Base-by-base conservation (phyloP, 2,113 vertebrate species). In the Anas platyrhynchos region DNA sequence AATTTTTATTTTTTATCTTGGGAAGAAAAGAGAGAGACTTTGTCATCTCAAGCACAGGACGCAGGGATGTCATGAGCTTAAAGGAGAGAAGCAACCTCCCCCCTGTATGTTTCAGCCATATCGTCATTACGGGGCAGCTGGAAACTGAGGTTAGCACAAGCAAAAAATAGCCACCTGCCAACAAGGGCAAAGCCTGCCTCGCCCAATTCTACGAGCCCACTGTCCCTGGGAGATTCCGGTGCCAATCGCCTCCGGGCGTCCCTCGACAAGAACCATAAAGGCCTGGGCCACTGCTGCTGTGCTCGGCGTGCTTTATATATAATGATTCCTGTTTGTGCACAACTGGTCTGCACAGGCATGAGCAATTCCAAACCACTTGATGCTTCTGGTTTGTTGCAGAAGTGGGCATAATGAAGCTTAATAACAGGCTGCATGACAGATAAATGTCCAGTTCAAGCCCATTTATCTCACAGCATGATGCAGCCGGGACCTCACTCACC, bases 61-160 rank as follows among this genome's bases (percentile, higher is more conserved):
- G 29, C 27, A 83, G 44, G 34, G 13, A 61, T 72, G 17, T 10
- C 32, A 20, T 5, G 8, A 56, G 15, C 29, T 73, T 69, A 62
- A 58, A 87, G 36, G 15, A 87, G 5, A 8, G 34, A 25, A 86
- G 15, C 9, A 67, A 52, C 55, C 16, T 52, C n/a, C 23, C 29
- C 48, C 26, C 2, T 1, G 9, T 15, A 29, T 25, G 50, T 18
- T 80, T 80, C 76, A 88, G n/a, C 22, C 15, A 32, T 15, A 91
- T 11, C 46, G 21, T 34, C 36, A 1, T 15, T 43, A 32, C 0
- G 5, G 21, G 23, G 16, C 27, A 43, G 8, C 8, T 83, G 54
- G 31, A 43, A 93, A 72, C 25, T 6, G n/a, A 41, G 21, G 63
- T 2, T 32, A 48, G 26, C 0, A 1, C 7, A 10, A 72, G 50